Base-by-base conservation (phyloP, 2,797 vertebrate genomes). In the Coregonus ussuriensis region DNA sequence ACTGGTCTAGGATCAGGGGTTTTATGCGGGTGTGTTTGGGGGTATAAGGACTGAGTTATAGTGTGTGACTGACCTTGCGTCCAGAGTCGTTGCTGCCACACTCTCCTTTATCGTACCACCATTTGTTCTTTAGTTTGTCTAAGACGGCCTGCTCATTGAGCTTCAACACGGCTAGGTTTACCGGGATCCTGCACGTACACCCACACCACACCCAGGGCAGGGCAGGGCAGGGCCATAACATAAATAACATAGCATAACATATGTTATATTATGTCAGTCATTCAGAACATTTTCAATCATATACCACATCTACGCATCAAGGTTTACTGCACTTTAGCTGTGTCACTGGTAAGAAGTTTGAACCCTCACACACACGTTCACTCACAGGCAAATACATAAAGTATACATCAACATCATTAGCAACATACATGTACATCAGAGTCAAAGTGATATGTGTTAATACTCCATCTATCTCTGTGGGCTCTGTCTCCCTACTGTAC, bases 91-190 rank as follows among this genome's bases (percentile, higher is more conserved):
- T 98, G 97, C 74, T 89, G 97, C 97, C 98, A 98, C 98, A 99
- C 94, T 99, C 96, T 75, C 97, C 98, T 85, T 99, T 99, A 98
- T 99, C 97, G 97, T 99, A 99, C 98, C 98, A 99, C 98, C 98
- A 99, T 98, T 99, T 99, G 97, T 87, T 99, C 99, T 99, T 99
- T 97, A 99, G 97, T 97, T 99, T 99, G 98, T 99, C 98, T 99
- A 99, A 98, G 97, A 98, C 91, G 97, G 97, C 97, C 96, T 99
- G 97, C 94, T 99, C 97, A 99, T 96, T 99, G 97, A 98, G 97
- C 96, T 99, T 99, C 97, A 99, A 98, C 96, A 99, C 97, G 95
- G 98, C 98, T 97, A 99, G 97, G 96, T 99, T 99, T 97, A 99
- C 97, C 94, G 97, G 96, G 95, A 97, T 96, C 98, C 98, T 99